Evolutionary conservation across 2,797 vertebrate species (phyloP), one percentile per base, ranked within the genome.

Genomic region (Lithobates sylvaticus): DNA sequence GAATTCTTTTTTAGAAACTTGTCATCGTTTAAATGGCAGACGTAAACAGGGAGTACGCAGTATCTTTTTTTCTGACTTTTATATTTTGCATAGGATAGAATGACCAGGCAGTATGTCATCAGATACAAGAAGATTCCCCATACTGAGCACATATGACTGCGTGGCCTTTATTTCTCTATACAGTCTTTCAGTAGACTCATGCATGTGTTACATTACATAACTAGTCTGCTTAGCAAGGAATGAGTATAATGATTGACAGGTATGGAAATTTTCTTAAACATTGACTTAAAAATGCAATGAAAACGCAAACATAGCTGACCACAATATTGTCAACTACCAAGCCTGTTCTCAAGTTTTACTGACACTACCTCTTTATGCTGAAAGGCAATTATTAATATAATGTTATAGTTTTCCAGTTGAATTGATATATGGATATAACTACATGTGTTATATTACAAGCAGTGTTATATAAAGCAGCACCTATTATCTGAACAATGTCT

Each of bases 321-420:
- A 9, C 10, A 23, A 7, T 21, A 23, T 61, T 61, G 54, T 61
- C 16, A 61, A 61, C 21, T 61, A 61, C 18, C 1, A 61, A 61
- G 54, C 54, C 8, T 61, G 54, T 61, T 61, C 54, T 58, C 54
- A 9, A 61, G 54, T 61, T 61, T 61, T 61, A 58, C 54, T n/a
- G 54, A 54, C 8, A 61, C 18, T 23, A 61, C 6, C 10, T 2
- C 50, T n/a, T 61, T 61, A 61, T 8, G 18, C 21, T 61, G 54
- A 21, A 61, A 23, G 54, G 54, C 54, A 61, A 61, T 23, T 7
- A 13, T 61, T 21, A 23, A 61, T 23, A 61, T 61, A 61, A n/a
- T 69, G 65, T n/a, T n/a, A 69, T 32, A 69, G 32, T 12, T 69
- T 69, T 69, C 67, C 67, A 69, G 54, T 61, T 61, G 54, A 23